phyloP scores from a whole-genome alignment of 2,888 invertebrate genomes.

The Euplexia lucipara region DNA sequence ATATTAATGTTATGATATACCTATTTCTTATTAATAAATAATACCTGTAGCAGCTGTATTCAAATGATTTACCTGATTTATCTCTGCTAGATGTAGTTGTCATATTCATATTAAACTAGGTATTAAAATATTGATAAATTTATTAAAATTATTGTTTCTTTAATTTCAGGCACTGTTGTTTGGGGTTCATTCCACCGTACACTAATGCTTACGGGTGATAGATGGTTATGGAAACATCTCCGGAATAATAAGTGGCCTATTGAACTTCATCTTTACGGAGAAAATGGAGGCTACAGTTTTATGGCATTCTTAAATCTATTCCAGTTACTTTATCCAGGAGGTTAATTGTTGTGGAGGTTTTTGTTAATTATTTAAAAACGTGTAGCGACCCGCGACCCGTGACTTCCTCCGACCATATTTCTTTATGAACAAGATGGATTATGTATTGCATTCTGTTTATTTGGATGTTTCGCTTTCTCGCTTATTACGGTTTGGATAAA shows the following conservation, averaged over 20 bases:
- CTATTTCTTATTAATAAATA: too few species aligned
- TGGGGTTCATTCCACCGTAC: constrained; percentile 86
- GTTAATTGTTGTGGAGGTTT: constrained; percentile 62
- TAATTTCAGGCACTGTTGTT: constrained; percentile 71
- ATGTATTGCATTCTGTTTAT: too few species aligned
- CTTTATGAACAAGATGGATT: too few species aligned
- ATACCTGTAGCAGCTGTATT: too few species aligned
- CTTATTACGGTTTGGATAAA: too few species aligned
- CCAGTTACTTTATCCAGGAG: constrained; percentile 83
- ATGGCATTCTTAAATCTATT: constrained; percentile 83
- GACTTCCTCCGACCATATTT: too few species aligned
- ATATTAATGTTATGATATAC: too few species aligned
- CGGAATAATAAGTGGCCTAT: constrained; percentile 81
- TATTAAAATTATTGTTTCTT: background rate
- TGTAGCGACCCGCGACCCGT: too few species aligned
- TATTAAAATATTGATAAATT: too few species aligned
- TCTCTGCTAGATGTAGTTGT: background rate
- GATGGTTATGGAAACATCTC: constrained; percentile 73
- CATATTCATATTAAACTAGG: too few species aligned
- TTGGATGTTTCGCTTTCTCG: too few species aligned
- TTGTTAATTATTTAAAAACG: background rate
- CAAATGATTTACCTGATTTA: too few species aligned
- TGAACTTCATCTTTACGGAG: constrained; percentile 78
- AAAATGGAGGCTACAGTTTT: constrained; percentile 74
- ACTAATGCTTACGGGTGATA: constrained; percentile 73